These are phyloP conservation scores for Sinocyclocheilus rhinocerous DNA, from an alignment of 2,113 vertebrate species.

Conservation along the genomic window DNA sequence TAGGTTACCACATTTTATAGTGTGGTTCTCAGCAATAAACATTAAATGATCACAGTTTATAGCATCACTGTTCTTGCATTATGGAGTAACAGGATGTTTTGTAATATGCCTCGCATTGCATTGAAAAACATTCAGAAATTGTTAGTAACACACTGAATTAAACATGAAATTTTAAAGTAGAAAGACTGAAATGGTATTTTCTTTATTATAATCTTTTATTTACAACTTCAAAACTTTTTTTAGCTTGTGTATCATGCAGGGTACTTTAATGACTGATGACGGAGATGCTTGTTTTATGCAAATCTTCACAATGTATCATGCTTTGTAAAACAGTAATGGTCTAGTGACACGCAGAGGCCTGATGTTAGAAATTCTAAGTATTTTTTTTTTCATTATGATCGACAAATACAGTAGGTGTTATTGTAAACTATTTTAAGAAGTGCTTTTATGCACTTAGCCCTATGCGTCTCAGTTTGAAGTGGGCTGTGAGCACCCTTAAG, in stretches of 20 bases:
- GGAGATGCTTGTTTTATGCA: background rate
- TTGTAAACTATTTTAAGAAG: background rate
- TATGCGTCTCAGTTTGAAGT: background rate
- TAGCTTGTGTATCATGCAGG: background rate
- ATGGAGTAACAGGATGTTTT: background rate
- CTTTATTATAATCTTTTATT: no score
- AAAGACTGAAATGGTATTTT: no score
- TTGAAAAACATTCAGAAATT: no score
- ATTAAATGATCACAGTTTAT: background rate
- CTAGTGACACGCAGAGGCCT: background rate
- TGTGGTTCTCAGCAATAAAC: no score
- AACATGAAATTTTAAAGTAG: no score
- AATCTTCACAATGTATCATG: background rate
- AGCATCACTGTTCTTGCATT: background rate
- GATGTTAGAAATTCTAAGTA: background rate
- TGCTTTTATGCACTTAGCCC: background rate
- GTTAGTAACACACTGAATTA: no score
- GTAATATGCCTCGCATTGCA: background rate
- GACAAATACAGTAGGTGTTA: conserved; percentile 1
- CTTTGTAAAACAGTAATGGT: background rate
- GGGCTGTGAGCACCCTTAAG: background rate
- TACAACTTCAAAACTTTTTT: no score
- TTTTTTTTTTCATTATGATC: background rate
- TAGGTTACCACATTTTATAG: no score
- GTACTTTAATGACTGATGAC: background rate